phyloP scores from a whole-genome alignment of 2,888 invertebrate genomes.

The Philonicus albiceps region DNA sequence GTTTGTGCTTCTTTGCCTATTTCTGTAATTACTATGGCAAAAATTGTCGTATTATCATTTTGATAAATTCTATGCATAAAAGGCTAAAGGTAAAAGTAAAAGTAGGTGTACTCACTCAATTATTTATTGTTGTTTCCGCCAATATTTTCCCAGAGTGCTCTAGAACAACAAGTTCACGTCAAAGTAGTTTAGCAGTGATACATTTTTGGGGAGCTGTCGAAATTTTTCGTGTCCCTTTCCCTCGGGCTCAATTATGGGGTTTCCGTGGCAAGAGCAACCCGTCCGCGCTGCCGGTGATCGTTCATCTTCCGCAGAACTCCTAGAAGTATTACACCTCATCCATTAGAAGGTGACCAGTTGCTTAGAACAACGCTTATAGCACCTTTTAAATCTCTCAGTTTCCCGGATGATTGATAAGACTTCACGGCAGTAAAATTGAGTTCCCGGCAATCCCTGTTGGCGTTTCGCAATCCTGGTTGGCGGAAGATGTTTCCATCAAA shows the following conservation, averaged over 20 bases:
- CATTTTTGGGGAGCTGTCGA: not conserved
- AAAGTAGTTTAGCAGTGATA: not conserved
- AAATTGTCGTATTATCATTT: no score
- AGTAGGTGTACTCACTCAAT: not conserved
- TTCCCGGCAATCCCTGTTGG: not conserved
- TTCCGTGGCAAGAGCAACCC: not conserved
- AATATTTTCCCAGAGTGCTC: not conserved
- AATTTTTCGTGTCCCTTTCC: not conserved
- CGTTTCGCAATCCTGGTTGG: not conserved
- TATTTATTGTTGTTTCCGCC: not conserved
- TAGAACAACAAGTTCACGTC: not conserved
- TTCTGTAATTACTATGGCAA: no score
- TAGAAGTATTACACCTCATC: conserved; percentile 25
- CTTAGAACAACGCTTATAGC: conserved; percentile 30
- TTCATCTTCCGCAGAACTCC: conserved; percentile 9
- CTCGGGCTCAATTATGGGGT: not conserved
- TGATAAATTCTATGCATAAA: no score
- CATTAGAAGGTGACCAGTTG: conserved; percentile 34
- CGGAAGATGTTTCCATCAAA: not conserved
- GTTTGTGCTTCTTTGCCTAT: no score
- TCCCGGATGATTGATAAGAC: conserved; percentile 36
- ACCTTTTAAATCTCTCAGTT: conserved; percentile 14
- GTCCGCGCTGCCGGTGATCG: not conserved
- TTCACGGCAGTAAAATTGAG: conserved; percentile 27
- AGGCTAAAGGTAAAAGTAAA: no score